Base-by-base conservation (phyloP, 2,113 vertebrate species). In the Marmota monax region DNA sequence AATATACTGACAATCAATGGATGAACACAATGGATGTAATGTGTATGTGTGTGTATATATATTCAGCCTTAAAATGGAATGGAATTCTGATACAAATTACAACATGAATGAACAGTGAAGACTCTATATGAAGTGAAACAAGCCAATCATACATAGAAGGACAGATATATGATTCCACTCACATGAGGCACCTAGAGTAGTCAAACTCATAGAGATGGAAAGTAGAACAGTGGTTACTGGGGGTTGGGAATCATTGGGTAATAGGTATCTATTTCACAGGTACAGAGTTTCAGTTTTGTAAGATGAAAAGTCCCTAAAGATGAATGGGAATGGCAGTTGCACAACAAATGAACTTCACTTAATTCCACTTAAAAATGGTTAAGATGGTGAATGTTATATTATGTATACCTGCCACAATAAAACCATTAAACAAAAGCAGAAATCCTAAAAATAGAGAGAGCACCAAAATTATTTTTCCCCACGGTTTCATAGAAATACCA, bases 401-500 rank as follows among this genome's bases (percentile, higher is more conserved):
- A 51, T 29, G 53, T 37, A 93, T 63, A 51, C 78, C 79, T 79
- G 29, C 23, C 22, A 93, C 8, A 74, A 72, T 37, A 78, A 90
- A 93, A 86, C 74, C 23, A 34, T 58, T 73, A 53, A 77, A 67
- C 69, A 51, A 92, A 80, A 85, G 65, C 73, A 80, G 61, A 90
- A 87, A 37, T 92, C 70, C 34, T 90, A 61, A 39, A 63, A 90
- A 27, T 45, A 56, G 61, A 80, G 34, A 39, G 45, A 70, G 29
- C n/a, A 32, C 39, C 20, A 70, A 69, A 80, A 73, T 6, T 34
- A 91, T 53, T 58, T 79, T 73, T 63, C 29, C 56, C 34, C 56
- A 7, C n/a, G 18, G 84, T 65, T 79, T 63, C 10, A 16, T 89
- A 87, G 63, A 95, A 86, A 95, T 42, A 96, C n/a, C 58, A 61